Evolutionary conservation across 2,797 vertebrate species (phyloP).

Genomic region (Microcaecilia unicolor): DNA sequence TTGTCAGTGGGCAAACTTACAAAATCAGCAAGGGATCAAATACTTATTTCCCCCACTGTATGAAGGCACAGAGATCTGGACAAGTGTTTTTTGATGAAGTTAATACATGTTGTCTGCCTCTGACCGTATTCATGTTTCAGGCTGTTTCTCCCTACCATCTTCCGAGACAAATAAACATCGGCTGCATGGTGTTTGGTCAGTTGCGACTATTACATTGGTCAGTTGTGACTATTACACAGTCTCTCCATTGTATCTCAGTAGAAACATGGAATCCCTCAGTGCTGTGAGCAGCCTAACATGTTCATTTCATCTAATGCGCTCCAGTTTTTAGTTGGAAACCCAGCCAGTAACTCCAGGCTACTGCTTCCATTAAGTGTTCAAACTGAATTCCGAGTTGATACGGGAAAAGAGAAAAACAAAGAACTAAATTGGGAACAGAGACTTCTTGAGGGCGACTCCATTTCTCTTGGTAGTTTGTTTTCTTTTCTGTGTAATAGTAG

Average conservation of each 20-base stretch:
- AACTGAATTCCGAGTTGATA: slow-evolving; percentile 28
- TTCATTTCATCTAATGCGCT: slow-evolving; percentile 32
- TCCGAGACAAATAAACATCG: slow-evolving; percentile 26
- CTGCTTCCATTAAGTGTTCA: slow-evolving; percentile 33
- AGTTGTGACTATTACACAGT: slow-evolving; percentile 38
- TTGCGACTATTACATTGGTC: no score
- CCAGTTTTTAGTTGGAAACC: slow-evolving; percentile 35
- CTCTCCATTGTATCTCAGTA: slow-evolving; percentile 26
- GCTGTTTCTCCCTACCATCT: background rate
- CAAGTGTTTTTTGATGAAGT: slow-evolving; percentile 2
- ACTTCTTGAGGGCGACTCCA: slow-evolving; percentile 24
- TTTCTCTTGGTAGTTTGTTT: slow-evolving; percentile 18
- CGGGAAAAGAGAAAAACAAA: slow-evolving; percentile 25
- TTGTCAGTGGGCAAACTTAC: no score
- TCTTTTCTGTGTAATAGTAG: background rate
- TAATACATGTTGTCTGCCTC: background rate
- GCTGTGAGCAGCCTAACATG: slow-evolving; percentile 16
- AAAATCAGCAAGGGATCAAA: no score
- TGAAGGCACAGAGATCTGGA: background rate
- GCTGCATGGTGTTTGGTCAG: slow-evolving; percentile 16
- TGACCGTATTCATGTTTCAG: slow-evolving; percentile 6
- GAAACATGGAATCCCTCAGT: slow-evolving; percentile 21
- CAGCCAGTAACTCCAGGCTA: slow-evolving; percentile 38
- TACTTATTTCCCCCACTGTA: no score
- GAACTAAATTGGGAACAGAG: slow-evolving; percentile 44